Base-by-base conservation (phyloP, 2,888 invertebrate genomes). In the Sturmia bella region DNA sequence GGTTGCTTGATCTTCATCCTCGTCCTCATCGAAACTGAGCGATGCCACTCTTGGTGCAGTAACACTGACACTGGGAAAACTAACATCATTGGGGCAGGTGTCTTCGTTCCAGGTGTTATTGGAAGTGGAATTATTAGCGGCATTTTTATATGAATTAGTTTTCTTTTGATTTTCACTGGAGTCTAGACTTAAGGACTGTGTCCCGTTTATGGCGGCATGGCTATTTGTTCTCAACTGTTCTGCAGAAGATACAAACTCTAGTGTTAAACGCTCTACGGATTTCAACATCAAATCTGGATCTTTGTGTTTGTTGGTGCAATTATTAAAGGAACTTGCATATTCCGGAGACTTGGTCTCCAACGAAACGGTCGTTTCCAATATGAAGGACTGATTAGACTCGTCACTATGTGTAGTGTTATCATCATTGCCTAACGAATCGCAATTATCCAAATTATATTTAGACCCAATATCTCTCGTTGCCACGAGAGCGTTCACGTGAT, bases 31-130 rank as follows among this genome's bases (percentile, higher is more conserved):
- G 85, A 94, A 94, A 72, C 93, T 93, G 78, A 95, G 93, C 0
- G 96, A 95, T 0, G 93, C 93, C 2, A 94, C 92, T 86, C 95
- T 91, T 0, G 95, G 96, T 0, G 94, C 94, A 41, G 95, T 95
- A 39, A 95, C 93, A 84, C 96, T 96, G 70, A 96, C 93, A 63
- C 95, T 96, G 0, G 96, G 96, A 89, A 96, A 96, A 0, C 96
- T 95, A 39, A 95, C 92, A 88, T 96, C 92, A 88, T 95, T 95
- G 0, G 95, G 95, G 66, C 94, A 94, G 0, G 95, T 94, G 88
- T 95, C 95, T 72, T 96, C 96, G 87, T 95, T 95, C 96, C 96
- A 96, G 0, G 95, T 96, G 87, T 95, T 95, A 83, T 89, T 88
- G 7, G 87, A 86, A 48, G 86, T 86, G 0, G 82, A 78, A 27